Evolutionary conservation across 2,888 invertebrate species (phyloP), one percentile per base, ranked within the genome.

Genomic region (Cabera pusaria): DNA sequence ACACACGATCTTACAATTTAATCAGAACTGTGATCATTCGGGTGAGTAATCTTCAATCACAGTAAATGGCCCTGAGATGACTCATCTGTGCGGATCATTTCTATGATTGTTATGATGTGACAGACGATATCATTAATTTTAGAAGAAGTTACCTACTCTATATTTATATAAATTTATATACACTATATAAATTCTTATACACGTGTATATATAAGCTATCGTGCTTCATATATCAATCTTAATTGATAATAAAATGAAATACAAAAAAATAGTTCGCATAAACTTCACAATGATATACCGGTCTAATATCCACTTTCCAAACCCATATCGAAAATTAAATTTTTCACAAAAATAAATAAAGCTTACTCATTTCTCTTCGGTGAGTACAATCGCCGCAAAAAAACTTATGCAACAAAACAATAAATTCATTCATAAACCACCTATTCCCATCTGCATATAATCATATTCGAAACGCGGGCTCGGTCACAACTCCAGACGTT

Each of bases 361-460:
- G 8, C 9, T 25, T 27, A 23, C 41, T 31, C 26, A 44, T 43
- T 34, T n/a, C n/a, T n/a, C n/a, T n/a, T n/a, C n/a, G 27, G 14
- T 21, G 35, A 45, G 51, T 49, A 48, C 49, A 44, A 39, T 51
- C 48, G 31, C 21, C 28, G 28, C 19, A 39, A 52, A 52, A 54
- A 54, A 59, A 54, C 56, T 57, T 52, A 59, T 52, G 57, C 55
- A 62, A 65, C 50, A 61, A 56, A 52, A 49, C 49, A 58, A 52
- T 57, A 64, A 69, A 64, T 61, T 67, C 71, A 77, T 72, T 75
- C 70, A 76, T 65, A 68, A 63, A 52, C n/a, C 48, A 44, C 47
- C 61, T 66, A 69, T 63, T 64, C 63, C 44, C 41, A 47, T 49
- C 42, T 63, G 68, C 64, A 67, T 61, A 23, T 62, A n/a, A n/a